Conservation (phyloP, 2,888 invertebrate genomes). For the Agriotes lineatus region DNA sequence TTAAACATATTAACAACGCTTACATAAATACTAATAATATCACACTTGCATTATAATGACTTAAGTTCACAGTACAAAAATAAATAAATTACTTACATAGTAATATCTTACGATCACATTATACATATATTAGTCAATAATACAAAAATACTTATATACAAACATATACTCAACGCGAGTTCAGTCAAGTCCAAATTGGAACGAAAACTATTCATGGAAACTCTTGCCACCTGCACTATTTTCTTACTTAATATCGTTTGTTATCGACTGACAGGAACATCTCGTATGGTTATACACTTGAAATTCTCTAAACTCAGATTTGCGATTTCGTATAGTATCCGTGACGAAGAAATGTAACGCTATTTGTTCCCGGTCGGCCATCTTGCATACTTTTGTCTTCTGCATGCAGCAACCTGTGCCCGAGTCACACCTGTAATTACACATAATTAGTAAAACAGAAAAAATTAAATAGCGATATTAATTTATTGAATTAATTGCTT, state of each 20-base stretch:
- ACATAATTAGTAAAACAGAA: too few species aligned
- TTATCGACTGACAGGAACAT: conserved; percentile 54
- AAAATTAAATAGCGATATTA: too few species aligned
- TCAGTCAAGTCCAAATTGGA: too few species aligned
- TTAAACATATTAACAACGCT: too few species aligned
- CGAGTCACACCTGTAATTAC: conserved; percentile 58
- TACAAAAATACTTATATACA: conserved; percentile 18
- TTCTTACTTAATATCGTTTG: conserved; percentile 41
- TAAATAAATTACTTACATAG: conserved; percentile 42
- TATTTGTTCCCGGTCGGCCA: conserved; percentile 51
- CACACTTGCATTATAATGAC: conserved; percentile 29
- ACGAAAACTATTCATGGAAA: too few species aligned
- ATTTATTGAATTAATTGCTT: too few species aligned
- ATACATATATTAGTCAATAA: conserved; percentile 6
- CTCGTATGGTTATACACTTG: conserved; percentile 55
- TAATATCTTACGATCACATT: conserved; percentile 42
- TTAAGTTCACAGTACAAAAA: conserved; percentile 23
- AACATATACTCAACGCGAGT: too few species aligned
- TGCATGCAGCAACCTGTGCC: conserved; percentile 59
- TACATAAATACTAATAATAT: conserved; percentile 33
- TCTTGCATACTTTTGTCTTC: conserved; percentile 51
- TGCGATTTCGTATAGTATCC: conserved; percentile 40
- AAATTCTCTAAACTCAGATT: conserved; percentile 50
- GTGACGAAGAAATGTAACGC: conserved; percentile 52
- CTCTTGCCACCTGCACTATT: too few species aligned